phyloP scores from a whole-genome alignment of 2,888 invertebrate genomes.

The Helleia helle region DNA sequence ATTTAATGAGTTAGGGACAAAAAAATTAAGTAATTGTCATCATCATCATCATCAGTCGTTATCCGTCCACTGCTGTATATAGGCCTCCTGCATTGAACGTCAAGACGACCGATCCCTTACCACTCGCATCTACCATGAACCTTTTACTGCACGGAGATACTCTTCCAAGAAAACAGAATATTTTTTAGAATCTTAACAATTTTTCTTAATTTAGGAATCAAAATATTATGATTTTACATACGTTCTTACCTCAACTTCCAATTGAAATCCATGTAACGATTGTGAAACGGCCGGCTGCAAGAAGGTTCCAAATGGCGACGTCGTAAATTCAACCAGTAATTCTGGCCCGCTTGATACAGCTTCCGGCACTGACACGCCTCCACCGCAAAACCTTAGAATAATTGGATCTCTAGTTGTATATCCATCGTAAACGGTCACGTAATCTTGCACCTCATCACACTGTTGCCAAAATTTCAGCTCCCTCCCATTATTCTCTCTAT shows the following conservation, averaged over 20 bases:
- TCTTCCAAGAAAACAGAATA: too few species aligned
- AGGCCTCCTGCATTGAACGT: too few species aligned
- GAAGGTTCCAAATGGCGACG: constrained; percentile 92
- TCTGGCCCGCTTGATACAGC: constrained; percentile 91
- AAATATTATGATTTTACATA: too few species aligned
- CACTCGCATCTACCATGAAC: too few species aligned
- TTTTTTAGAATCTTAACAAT: too few species aligned
- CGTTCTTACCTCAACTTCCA: constrained; percentile 83
- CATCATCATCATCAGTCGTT: too few species aligned
- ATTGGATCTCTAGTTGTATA: constrained; percentile 91
- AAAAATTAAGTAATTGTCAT: too few species aligned
- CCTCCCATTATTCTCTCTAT: constrained; percentile 72
- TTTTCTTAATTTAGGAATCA: too few species aligned
- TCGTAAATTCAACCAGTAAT: constrained; percentile 90
- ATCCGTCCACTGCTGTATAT: too few species aligned
- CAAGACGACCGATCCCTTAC: too few species aligned
- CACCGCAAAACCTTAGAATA: constrained; percentile 91
- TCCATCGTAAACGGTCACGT: constrained; percentile 91
- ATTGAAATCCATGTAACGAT: constrained; percentile 89
- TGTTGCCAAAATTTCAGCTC: constrained; percentile 85
- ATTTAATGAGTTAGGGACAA: too few species aligned
- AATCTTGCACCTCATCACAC: constrained; percentile 91
- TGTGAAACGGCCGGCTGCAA: constrained; percentile 84
- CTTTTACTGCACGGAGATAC: too few species aligned
- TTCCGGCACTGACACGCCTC: constrained; percentile 89